Evolutionary conservation across 2,797 vertebrate genomes (phyloP).

Genomic region (Lithobates pipiens): DNA sequence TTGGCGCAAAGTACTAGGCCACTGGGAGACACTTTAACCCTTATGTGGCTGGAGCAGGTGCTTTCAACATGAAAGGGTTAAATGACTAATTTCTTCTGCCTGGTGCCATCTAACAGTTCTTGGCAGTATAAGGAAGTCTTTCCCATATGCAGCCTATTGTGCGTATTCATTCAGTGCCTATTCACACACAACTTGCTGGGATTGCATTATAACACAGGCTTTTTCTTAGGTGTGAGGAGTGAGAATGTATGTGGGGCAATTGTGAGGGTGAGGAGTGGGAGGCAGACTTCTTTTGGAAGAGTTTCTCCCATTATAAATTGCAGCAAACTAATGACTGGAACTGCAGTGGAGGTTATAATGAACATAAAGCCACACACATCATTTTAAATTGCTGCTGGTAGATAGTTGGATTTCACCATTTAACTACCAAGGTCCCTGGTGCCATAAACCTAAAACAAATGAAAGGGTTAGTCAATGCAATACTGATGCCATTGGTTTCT

Average conservation of each 20-base stretch:
- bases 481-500: background rate
- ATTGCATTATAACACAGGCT: constrained; percentile 68
- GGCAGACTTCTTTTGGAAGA: constrained; percentile 39
- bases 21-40: constrained; percentile 48
- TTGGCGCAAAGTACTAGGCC: constrained; percentile 82
- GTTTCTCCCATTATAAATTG: constrained; percentile 36
- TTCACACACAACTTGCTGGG: constrained; percentile 75
- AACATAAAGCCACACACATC: background rate
- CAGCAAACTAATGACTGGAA: constrained; percentile 30
- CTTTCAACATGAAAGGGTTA: constrained; percentile 68
- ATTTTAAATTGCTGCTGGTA: background rate
- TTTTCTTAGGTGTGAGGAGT: constrained; percentile 59
- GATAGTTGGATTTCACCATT: background rate
- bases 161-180: constrained; percentile 77
- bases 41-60: constrained; percentile 41
- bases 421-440: background rate
- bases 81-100: constrained; percentile 77
- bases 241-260: constrained; percentile 55
- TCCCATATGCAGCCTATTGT: constrained; percentile 75
- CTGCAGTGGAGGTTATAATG: constrained; percentile 26
- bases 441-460: background rate
- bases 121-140: constrained; percentile 70
- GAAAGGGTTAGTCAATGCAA: background rate
- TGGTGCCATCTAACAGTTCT: constrained; percentile 76
- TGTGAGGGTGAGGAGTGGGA: background rate